phyloP scores from a whole-genome alignment of 2,888 invertebrate genomes.

The Adelphocoris suturalis region DNA sequence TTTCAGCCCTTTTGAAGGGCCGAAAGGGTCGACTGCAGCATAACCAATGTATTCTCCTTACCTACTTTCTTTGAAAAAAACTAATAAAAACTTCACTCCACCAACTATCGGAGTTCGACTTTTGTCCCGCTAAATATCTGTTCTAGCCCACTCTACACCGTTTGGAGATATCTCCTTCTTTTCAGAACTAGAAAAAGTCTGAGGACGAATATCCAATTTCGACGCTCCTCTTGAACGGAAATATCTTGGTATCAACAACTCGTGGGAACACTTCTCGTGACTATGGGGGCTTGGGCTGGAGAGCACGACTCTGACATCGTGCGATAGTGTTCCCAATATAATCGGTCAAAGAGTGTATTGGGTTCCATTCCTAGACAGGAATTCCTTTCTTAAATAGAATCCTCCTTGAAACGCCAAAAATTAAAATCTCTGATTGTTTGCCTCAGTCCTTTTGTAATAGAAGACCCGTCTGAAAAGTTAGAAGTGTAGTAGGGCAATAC shows the following conservation, averaged over 20 bases:
- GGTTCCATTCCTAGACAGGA: background rate
- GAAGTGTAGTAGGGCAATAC: no score
- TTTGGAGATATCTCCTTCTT: background rate
- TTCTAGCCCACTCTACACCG: no score
- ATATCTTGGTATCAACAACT: conserved; percentile 34
- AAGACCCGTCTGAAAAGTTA: no score
- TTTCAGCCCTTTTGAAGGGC: no score
- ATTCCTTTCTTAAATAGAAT: background rate
- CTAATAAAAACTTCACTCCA: no score
- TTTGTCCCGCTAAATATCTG: no score
- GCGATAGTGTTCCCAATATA: background rate
- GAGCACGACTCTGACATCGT: background rate
- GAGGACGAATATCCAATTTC: background rate
- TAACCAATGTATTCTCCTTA: no score
- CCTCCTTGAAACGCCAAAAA: background rate
- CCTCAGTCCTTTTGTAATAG: no score
- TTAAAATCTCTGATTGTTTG: no score
- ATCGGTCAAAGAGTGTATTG: background rate
- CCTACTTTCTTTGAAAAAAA: no score
- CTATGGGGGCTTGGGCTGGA: background rate
- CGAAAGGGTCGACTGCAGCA: no score
- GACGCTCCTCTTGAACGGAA: conserved; percentile 1
- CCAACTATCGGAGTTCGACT: no score
- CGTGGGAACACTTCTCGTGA: conserved; percentile 1
- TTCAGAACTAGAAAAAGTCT: background rate